Conservation (phyloP, 2,113 vertebrate species). For the Anoura caudifer region DNA sequence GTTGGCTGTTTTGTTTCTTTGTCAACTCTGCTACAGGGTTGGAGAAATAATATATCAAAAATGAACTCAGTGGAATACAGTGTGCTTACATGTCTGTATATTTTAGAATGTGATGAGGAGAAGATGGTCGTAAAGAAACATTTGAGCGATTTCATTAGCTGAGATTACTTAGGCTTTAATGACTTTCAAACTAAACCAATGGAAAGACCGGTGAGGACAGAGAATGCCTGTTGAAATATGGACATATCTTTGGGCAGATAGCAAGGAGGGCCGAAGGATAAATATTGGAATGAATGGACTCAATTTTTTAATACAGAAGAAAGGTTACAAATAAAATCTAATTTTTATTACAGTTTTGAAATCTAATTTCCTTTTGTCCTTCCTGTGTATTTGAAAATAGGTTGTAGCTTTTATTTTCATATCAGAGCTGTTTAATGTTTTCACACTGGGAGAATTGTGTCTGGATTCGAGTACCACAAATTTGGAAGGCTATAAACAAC, state of each 20-base stretch:
- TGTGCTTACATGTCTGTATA: background rate
- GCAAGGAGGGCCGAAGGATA: background rate
- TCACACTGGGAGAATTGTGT: background rate
- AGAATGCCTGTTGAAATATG: background rate
- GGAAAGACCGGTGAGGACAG: background rate
- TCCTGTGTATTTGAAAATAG: slow-evolving; percentile 16
- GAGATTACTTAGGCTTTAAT: background rate
- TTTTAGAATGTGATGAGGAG: background rate
- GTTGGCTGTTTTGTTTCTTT: background rate
- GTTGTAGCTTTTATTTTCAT: slow-evolving; percentile 28
- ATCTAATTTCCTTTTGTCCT: slow-evolving; percentile 55
- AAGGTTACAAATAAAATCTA: slow-evolving; percentile 20
- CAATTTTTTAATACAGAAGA: background rate
- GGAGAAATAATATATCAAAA: background rate
- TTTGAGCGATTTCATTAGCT: background rate
- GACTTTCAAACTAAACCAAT: background rate
- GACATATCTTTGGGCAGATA: background rate
- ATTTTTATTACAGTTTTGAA: slow-evolving; percentile 37
- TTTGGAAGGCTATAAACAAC: background rate
- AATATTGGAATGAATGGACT: slow-evolving; percentile 17
- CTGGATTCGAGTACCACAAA: slow-evolving; percentile 26
- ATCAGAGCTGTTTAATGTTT: slow-evolving; percentile 20
- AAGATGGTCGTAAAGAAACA: background rate
- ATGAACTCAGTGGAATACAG: background rate
- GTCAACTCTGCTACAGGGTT: background rate